These are phyloP conservation scores for Spea bombifrons DNA, from an alignment of 2,113 vertebrate species.

Conservation along the genomic window DNA sequence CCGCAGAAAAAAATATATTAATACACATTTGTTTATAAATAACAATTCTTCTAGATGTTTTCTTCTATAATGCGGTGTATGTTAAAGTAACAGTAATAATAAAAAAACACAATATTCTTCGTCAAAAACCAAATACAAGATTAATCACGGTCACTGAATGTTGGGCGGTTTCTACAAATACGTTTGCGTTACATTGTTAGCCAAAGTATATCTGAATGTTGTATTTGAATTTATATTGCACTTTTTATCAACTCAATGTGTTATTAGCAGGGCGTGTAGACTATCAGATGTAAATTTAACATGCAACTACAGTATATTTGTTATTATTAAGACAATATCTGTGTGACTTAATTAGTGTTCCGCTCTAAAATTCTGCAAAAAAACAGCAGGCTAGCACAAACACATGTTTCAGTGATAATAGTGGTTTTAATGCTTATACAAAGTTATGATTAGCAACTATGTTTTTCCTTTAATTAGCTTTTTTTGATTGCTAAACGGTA, in stretches of 20 bases:
- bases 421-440: background rate
- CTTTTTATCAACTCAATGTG: too few relatives aligned
- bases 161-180: too few relatives aligned
- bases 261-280: background rate
- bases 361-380: background rate
- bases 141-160: too few relatives aligned
- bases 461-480: conserved; percentile 12
- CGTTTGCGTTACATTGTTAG: too few relatives aligned
- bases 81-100: too few relatives aligned
- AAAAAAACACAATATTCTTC: too few relatives aligned
- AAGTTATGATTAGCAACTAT: conserved; percentile 18
- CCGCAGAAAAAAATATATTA: background rate
- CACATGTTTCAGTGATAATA: conserved; percentile 19
- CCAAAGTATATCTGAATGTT: too few relatives aligned
- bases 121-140: too few relatives aligned
- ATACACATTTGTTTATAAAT: too few relatives aligned
- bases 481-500: conserved; percentile 17
- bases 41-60: too few relatives aligned
- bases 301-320: background rate
- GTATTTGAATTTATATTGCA: too few relatives aligned
- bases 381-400: conserved; percentile 12
- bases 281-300: background rate
- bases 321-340: conserved; percentile 14
- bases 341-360: conserved; percentile 7
- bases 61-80: too few relatives aligned